These are phyloP conservation scores for Manduca sexta DNA, from an alignment of 1,140 invertebrate species.

Conservation along the genomic window DNA sequence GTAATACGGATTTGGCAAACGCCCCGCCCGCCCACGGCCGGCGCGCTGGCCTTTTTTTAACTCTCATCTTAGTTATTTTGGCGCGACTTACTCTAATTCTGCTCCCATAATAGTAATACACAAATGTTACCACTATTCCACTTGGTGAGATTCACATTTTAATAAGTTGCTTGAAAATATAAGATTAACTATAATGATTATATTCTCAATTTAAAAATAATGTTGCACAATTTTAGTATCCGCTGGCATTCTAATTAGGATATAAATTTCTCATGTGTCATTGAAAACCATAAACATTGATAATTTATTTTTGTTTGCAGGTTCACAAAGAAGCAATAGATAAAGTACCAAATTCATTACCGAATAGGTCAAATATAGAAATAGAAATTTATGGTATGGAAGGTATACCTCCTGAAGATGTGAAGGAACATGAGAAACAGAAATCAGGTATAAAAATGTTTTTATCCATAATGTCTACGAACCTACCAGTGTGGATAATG, in stretches of 20 bases:
- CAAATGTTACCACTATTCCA: slow-evolving; percentile 32
- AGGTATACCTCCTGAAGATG: slow-evolving; percentile 96
- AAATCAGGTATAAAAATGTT: slow-evolving; percentile 77
- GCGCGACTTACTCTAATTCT: slow-evolving; percentile 46
- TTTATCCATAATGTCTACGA: slow-evolving; percentile 33
- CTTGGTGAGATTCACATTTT: slow-evolving; percentile 7
- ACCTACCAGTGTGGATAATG: slow-evolving; percentile 48
- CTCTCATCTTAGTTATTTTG: slow-evolving; percentile 56
- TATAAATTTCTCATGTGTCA: too few relatives aligned
- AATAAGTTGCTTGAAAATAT: not conserved
- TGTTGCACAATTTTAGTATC: too few relatives aligned
- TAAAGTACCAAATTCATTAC: slow-evolving; percentile 99
- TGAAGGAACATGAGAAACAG: slow-evolving; percentile 94
- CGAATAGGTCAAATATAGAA: slow-evolving; percentile 98
- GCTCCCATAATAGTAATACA: slow-evolving; percentile 40
- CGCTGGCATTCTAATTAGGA: too few relatives aligned
- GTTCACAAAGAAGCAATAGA: slow-evolving; percentile 99
- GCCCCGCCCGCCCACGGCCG: slow-evolving; percentile 51
- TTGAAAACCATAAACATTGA: slow-evolving; percentile 11
- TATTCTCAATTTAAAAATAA: too few relatives aligned
- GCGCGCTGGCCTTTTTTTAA: slow-evolving; percentile 43
- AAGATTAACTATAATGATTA: too few relatives aligned
- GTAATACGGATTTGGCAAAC: slow-evolving; percentile 45
- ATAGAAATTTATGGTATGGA: slow-evolving; percentile 99
- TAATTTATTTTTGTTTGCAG: slow-evolving; percentile 70